Evolutionary conservation across 1,140 invertebrate genomes (phyloP), one percentile per base, ranked within the genome.

Genomic region (Sitobion miscanthi): DNA sequence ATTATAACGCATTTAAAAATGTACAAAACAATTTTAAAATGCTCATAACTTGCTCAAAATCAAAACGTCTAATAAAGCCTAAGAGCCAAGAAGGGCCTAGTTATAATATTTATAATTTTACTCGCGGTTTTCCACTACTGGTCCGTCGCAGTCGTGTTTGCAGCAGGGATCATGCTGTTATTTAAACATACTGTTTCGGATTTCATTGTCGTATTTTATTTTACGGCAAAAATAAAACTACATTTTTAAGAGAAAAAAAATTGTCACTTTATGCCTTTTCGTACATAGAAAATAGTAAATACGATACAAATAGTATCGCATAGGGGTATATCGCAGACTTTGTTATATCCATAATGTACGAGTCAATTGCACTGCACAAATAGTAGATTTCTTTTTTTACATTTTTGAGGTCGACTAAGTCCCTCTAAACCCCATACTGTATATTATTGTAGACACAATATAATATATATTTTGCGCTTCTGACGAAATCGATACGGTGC

Each of bases 261-360:
- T 77, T 77, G 62, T 69, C 62, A n/a, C 62, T 77, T 30, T 30
- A 25, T 62, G 30, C 11, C 8, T 62, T 35, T 69, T 77, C 23
- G 62, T 77, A n/a, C 1, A n/a, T 17, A 77, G 62, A 2, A 77
- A n/a, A 77, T 77, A n/a, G 62, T 77, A n/a, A n/a, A 77, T n/a
- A n/a, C 30, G 62, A n/a, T 77, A 77, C 62, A 11, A 14, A n/a
- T 77, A 17, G 62, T n/a, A 69, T 69, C 4, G 30, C 17, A 77
- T 77, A 69, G n/a, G 62, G 30, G 62, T 77, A 77, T 20, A 77
- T 4, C 20, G 62, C 30, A 77, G 62, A 77, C 62, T n/a, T 69
- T 77, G 62, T 77, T 77, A n/a, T 77, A 77, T 77, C 62, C 62
- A 77, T 77, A 77, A 77, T 77, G 62, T n/a, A 77, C 62, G 62